A percentile compares a stretch with the other conserved stretches of the same genome.
phyloP scores from a whole-genome alignment of 2,113 vertebrate species.

The Puma concolor region DNA sequence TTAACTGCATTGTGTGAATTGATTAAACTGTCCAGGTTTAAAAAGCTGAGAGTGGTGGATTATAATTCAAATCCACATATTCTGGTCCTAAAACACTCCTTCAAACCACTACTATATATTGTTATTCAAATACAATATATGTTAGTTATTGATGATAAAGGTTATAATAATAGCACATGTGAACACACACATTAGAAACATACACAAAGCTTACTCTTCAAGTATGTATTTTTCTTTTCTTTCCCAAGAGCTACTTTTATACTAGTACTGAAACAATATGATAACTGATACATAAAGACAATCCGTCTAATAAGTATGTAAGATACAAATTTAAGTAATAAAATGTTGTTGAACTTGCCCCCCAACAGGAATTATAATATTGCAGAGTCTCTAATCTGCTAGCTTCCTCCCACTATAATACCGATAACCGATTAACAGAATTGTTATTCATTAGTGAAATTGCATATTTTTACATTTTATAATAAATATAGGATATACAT shows the following conservation, averaged over 20 bases:
- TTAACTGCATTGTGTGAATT: neutral
- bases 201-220: neutral
- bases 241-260: neutral
- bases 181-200: neutral
- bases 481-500: neutral
- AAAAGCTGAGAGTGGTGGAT: neutral
- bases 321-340: neutral
- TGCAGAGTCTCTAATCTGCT: neutral
- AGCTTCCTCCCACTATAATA: neutral
- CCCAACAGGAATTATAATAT: neutral
- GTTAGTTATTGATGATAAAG: neutral
- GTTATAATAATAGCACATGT: neutral
- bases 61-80: neutral
- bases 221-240: neutral
- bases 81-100: neutral
- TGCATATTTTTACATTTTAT: neutral
- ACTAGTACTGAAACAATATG: neutral
- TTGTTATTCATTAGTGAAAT: neutral
- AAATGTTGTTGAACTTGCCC: neutral
- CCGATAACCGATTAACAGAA: neutral
- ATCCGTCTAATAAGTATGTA: neutral
- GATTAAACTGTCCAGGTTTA: neutral
- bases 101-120: neutral
- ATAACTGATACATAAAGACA: neutral
- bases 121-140: neutral